A percentile compares a stretch with the other conserved stretches of the same genome.
phyloP scores from a whole-genome alignment of 2,113 vertebrate species.

The Muntiacus muntjak region DNA sequence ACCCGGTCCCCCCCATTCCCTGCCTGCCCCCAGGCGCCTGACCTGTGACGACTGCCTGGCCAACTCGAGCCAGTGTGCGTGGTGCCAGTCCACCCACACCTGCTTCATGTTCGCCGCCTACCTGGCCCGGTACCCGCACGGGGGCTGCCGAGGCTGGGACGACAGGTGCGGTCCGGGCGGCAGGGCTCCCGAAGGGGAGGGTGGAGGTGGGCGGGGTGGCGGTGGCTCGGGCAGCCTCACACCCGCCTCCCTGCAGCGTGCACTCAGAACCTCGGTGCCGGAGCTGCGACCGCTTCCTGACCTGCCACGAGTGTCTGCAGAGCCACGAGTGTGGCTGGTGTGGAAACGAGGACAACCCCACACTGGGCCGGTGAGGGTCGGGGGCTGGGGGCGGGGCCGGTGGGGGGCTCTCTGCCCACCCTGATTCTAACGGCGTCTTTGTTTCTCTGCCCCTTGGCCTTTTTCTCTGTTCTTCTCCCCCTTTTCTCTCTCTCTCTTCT shows the following conservation, averaged over 20 bases:
- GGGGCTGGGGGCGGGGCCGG: neutral
- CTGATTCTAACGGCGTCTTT: neutral
- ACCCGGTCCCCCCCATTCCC: neutral
- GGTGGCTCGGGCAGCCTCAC: neutral
- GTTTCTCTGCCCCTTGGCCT: neutral
- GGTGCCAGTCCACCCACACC: constrained; percentile 92
- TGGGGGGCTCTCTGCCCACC: neutral
- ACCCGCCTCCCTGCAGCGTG: constrained; percentile 76
- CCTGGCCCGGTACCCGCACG: constrained; percentile 92
- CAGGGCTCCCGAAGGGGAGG: neutral
- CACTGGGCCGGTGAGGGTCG: constrained; percentile 85
- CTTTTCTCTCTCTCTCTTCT: neutral
- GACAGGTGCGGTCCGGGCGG: constrained; percentile 83
- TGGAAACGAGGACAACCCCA: constrained; percentile 93
- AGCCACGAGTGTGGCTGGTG: constrained; percentile 95
- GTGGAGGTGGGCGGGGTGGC: fast-evolving
- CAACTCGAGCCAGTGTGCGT: constrained; percentile 95
- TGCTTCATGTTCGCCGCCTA: constrained; percentile 95
- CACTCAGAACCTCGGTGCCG: constrained; percentile 91
- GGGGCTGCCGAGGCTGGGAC: constrained; percentile 94
- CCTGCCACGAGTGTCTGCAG: constrained; percentile 88
- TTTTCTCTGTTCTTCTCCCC: neutral
- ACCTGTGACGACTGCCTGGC: constrained; percentile 90
- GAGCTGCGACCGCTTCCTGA: constrained; percentile 85
- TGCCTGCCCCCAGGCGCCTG: constrained; percentile 80